phyloP scores from a whole-genome alignment of 2,797 vertebrate genomes.

The Acanthurus tractus region DNA sequence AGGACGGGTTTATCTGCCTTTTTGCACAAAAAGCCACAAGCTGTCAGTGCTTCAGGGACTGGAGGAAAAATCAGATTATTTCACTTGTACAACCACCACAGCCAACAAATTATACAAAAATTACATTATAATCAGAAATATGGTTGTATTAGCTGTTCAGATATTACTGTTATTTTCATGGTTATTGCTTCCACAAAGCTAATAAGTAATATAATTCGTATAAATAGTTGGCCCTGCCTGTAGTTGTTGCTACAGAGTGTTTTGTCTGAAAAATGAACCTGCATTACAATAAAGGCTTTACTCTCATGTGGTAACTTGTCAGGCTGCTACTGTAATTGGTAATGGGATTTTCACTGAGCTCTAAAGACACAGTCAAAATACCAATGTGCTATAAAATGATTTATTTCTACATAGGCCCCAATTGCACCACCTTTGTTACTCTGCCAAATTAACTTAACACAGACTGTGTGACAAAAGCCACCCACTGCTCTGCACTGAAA shows the following conservation, averaged over 20 bases:
- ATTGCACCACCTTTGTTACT: slow-evolving; percentile 50
- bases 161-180: slow-evolving; percentile 14
- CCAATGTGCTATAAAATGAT: slow-evolving; percentile 46
- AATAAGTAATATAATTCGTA: slow-evolving; percentile 23
- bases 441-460: slow-evolving; percentile 43
- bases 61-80: background rate
- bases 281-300: slow-evolving; percentile 50
- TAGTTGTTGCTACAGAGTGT: slow-evolving; percentile 30
- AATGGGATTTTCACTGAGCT: slow-evolving; percentile 72
- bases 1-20: background rate
- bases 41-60: slow-evolving; percentile 1
- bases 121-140: slow-evolving; percentile 15
- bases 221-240: slow-evolving; percentile 12
- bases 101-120: slow-evolving; percentile 4
- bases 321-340: slow-evolving; percentile 69
- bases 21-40: slow-evolving; percentile 14
- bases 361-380: slow-evolving; percentile 65
- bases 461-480: slow-evolving; percentile 23
- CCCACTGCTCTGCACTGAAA: slow-evolving; percentile 13
- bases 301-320: slow-evolving; percentile 66
- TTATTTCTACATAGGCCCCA: slow-evolving; percentile 48
- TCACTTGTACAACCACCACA: slow-evolving; percentile 6
- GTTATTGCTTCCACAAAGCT: slow-evolving; percentile 4
- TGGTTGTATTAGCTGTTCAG: slow-evolving; percentile 19
- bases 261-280: slow-evolving; percentile 51